Percentiles rank a stretch among this genome's conserved stretches.
Conservation (phyloP, 2,113 vertebrate species). For the Cephalopholis sonnerati region DNA sequence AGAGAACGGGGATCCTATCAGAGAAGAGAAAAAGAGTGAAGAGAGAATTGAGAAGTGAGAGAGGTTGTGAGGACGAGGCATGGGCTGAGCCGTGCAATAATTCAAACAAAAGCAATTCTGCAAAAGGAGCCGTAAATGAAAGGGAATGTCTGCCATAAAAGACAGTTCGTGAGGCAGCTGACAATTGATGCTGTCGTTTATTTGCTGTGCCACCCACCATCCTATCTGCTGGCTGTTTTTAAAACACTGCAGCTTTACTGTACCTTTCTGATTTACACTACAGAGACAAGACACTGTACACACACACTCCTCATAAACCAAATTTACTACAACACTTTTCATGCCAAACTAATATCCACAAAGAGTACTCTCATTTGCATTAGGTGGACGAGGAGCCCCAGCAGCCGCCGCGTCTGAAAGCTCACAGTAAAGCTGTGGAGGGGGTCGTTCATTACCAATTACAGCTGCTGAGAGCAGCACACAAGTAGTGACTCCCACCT, state of each 20-base stretch:
- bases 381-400: not conserved
- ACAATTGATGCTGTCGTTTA: constrained; percentile 53
- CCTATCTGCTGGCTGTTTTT: constrained; percentile 51
- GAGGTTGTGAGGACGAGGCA: constrained; percentile 20
- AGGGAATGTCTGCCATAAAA: constrained; percentile 38
- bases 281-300: not conserved
- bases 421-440: not conserved
- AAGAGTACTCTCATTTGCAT: not conserved
- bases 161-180: constrained; percentile 36
- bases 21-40: constrained; percentile 14
- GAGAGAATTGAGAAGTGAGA: constrained; percentile 6
- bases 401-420: constrained; percentile 16
- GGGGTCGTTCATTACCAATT: constrained; percentile 15
- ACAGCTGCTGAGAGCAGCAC: constrained; percentile 23
- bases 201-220: constrained; percentile 61
- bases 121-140: constrained; percentile 38
- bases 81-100: not conserved
- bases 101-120: constrained; percentile 52
- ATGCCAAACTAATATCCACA: constrained; percentile 1
- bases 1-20: constrained; percentile 1
- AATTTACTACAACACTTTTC: constrained; percentile 1
- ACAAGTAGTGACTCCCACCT: constrained; percentile 11
- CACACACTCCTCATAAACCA: not conserved
- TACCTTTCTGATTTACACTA: constrained; percentile 17
- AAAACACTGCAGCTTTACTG: constrained; percentile 15